These are phyloP conservation scores for Byasa hedistus DNA, from an alignment of 2,888 invertebrate species.

Conservation along the genomic window DNA sequence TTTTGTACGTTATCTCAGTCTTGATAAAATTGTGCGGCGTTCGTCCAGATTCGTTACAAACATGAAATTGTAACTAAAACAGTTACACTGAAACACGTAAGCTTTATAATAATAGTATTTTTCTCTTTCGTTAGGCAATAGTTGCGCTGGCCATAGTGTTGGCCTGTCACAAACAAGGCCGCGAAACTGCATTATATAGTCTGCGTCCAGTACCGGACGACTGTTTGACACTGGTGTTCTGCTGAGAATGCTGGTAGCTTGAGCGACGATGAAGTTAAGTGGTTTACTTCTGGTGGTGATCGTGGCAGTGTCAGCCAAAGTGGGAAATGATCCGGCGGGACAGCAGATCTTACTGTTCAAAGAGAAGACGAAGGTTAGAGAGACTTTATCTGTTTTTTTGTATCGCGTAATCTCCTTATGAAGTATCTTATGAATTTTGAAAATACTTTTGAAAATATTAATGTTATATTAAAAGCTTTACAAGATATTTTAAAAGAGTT, in stretches of 20 bases:
- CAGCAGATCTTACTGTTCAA: slow-evolving; percentile 55
- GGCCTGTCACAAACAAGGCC: slow-evolving; percentile 38
- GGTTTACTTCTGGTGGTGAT: slow-evolving; percentile 32
- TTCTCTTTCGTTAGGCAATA: slow-evolving; percentile 33
- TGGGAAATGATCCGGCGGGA: slow-evolving; percentile 44
- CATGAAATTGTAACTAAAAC: slow-evolving; percentile 16
- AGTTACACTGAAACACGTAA: slow-evolving; percentile 30
- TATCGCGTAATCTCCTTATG: neutral
- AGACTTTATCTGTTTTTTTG: neutral
- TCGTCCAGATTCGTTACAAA: slow-evolving; percentile 20
- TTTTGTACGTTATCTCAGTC: neutral
- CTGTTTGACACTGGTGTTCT: slow-evolving; percentile 20
- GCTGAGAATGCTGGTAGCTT: slow-evolving; percentile 24
- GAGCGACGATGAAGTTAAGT: slow-evolving; percentile 30
- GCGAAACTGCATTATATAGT: slow-evolving; percentile 37
- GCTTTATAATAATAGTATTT: slow-evolving; percentile 29
- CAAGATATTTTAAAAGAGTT: no score
- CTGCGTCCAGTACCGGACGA: slow-evolving; percentile 21
- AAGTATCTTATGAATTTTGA: neutral
- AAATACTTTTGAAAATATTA: neutral
- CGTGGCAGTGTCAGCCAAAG: slow-evolving; percentile 34
- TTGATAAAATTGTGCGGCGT: slow-evolving; percentile 2
- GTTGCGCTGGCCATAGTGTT: slow-evolving; percentile 29
- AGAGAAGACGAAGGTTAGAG: slow-evolving; percentile 48
- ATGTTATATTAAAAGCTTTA: neutral